Evolutionary conservation across 2,113 vertebrate genomes (phyloP), one percentile per base, ranked within the genome.

Genomic region (Heloderma charlesbogerti): DNA sequence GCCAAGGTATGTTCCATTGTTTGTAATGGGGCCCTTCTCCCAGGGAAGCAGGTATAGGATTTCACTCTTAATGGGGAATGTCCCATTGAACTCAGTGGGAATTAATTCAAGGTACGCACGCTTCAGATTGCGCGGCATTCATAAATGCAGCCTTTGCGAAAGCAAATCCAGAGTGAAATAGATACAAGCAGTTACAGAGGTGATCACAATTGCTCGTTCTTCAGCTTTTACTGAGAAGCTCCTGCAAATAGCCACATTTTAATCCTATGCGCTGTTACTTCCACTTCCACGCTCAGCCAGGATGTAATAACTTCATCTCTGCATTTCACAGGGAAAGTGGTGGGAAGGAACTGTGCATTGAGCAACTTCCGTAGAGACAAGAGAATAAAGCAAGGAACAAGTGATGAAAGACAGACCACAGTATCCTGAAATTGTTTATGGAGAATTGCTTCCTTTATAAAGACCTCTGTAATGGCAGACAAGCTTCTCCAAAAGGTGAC

Each of bases 381-480:
- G 66, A 67, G 82, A 31, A 72, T 82, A 91, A 88, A 94, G 80
- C 12, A 66, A 93, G 57, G 80, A 92, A 92, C 78, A 94, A 95
- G 27, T 79, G 22, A 29, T 54, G 37, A 93, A 93, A 87, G 88
- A 63, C 37, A 34, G 57, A 60, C 88, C 72, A 37, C 88, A 88
- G 71, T 81, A 45, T 89, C 79, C 86, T 92, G 87, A 92, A 89
- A 60, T 3, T 34, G n/a, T 81, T 60, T 48, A 5, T 3, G 31
- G n/a, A 89, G 34, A 90, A 89, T 87, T 95, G 91, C 88, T 75
- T 60, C 81, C 71, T 94, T 91, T 92, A 89, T 51, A 91, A 94
- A 90, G 0, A 0, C 27, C 27, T 84, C 89, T 93, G 79, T 85
- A 84, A 90, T 87, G 43, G 40, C 27, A 27, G 27, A 22, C 54